Base-by-base conservation (phyloP, 2,113 vertebrate species). In the Neodontobutis hainanensis region DNA sequence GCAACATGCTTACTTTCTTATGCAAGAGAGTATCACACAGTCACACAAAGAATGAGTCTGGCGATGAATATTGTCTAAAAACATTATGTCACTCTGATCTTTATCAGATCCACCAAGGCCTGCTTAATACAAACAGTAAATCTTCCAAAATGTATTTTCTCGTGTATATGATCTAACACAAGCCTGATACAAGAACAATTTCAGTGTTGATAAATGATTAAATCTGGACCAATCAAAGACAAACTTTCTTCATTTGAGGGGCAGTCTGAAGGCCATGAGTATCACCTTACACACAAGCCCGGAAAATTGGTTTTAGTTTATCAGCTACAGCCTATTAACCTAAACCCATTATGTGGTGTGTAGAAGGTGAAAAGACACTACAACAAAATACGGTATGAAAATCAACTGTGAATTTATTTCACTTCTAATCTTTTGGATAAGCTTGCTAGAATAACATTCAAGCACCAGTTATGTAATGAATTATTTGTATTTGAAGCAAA, bases 241-340 rank as follows among this genome's bases (percentile, higher is more conserved):
- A 76, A 53, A 70, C 55, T 58, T 45, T 32, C 50, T 5, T 36
- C 36, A 65, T 56, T 38, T 42, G 60, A 77, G 45, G 19, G 34
- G 27, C 52, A 55, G 56, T 67, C 44, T 66, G 49, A 60, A 70
- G 70, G 73, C 48, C 78, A 80, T 12, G 49, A 10, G 40, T 59
- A 49, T 5, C 70, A 75, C 73, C 65, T 82, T 45, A 81, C 44
- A 49, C 77, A 83, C 51, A 55, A 40, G 44, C 56, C 68, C 75
- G 76, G 78, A 77, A 86, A 75, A 87, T 76, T 61, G 51, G 56
- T 70, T 85, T 87, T 67, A 68, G 85, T 87, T 84, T 86, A 88
- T 89, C 68, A 87, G 70, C 65, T 74, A 83, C 81, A 69, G 16
- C 59, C 65, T 60, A 67, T 47, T 38, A 72, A 70, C 11, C 19